Percentiles rank a stretch among this genome's conserved stretches.
Conservation (phyloP, 2,113 vertebrate genomes). For the Nestor notabilis region DNA sequence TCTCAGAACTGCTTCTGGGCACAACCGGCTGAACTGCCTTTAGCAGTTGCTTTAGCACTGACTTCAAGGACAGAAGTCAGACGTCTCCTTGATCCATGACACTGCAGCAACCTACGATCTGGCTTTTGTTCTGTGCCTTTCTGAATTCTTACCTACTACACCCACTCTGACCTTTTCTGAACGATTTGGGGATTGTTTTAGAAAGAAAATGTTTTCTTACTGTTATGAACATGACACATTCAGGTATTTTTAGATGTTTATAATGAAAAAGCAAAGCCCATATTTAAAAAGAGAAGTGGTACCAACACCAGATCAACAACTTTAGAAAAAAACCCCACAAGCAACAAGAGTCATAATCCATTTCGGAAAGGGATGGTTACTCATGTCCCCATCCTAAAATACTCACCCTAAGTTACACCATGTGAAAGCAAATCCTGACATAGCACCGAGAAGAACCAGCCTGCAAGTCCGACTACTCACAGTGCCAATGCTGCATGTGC, state of each 20-base stretch:
- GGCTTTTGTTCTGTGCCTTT: background rate
- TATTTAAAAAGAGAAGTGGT: background rate
- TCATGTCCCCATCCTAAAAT: background rate
- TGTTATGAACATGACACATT: background rate
- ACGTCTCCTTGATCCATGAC: background rate
- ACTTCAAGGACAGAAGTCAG: background rate
- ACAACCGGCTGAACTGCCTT: background rate
- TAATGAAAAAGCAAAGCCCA: background rate
- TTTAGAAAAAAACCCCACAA: background rate
- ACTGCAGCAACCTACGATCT: background rate
- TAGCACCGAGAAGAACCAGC: background rate
- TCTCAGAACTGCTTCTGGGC: background rate
- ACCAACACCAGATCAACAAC: background rate
- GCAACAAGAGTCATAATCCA: background rate
- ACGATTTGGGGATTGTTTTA: background rate
- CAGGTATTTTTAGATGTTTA: background rate
- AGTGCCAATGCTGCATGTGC: background rate
- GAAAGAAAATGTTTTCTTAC: background rate
- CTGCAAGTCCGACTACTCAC: background rate
- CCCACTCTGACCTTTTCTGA: background rate
- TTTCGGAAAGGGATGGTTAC: background rate
- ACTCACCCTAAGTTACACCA: rapidly evolving
- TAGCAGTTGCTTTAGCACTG: rapidly evolving
- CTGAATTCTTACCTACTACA: background rate
- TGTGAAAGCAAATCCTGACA: background rate